A percentile compares a stretch with the other conserved stretches of the same genome.
Conservation (phyloP, 2,888 invertebrate genomes). For the Cheilosia urbana region DNA sequence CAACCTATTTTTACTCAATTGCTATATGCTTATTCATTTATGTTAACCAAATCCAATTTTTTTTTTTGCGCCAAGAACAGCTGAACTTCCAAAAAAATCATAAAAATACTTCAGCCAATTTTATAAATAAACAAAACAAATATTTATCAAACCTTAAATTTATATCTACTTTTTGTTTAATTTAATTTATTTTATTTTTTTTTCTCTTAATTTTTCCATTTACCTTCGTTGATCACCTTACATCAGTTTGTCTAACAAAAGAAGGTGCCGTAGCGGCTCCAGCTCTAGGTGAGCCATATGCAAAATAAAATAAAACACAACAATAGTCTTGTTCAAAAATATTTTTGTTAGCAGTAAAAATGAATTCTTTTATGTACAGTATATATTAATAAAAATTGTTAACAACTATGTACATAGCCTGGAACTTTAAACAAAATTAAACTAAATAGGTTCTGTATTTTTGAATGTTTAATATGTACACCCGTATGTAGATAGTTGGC, state of each 20-base stretch:
- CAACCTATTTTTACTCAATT: too few species aligned
- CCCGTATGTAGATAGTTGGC: conserved; percentile 35
- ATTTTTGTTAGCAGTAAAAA: conserved; percentile 49
- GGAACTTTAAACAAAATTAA: conserved; percentile 3
- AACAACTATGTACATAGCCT: conserved; percentile 48
- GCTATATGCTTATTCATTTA: conserved; percentile 18
- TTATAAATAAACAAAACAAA: conserved; percentile 1
- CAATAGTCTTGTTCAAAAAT: conserved; percentile 70
- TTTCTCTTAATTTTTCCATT: conserved; percentile 62
- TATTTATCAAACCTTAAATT: conserved; percentile 7
- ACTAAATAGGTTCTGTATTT: conserved; percentile 41
- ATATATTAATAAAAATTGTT: conserved; percentile 31
- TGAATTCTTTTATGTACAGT: background rate
- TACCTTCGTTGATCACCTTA: conserved; percentile 76
- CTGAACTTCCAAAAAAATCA: background rate
- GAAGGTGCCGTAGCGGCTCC: conserved; percentile 84
- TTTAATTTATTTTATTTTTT: conserved; percentile 54
- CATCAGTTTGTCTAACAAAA: conserved; percentile 83
- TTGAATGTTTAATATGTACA: conserved; percentile 46
- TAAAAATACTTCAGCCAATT: conserved; percentile 12
- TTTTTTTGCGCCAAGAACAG: conserved; percentile 19
- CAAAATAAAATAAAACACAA: conserved; percentile 64
- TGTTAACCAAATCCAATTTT: too few species aligned
- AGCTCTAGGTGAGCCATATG: conserved; percentile 84
- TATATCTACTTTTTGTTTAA: conserved; percentile 65